Base-by-base conservation (phyloP, 2,113 vertebrate species). In the Gymnogyps californianus region DNA sequence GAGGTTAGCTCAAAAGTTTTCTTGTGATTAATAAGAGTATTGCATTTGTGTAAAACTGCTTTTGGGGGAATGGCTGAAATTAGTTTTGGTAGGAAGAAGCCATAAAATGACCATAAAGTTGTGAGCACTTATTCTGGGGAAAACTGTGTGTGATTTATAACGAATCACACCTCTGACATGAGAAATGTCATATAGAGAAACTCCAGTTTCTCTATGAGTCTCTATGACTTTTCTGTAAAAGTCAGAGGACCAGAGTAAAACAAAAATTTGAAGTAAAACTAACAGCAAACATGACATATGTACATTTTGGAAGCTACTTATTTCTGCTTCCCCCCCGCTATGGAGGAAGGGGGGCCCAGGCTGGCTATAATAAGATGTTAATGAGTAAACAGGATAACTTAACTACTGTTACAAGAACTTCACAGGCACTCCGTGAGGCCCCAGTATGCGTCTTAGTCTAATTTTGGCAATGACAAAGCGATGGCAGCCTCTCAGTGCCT, bases 311-410 rank as follows among this genome's bases (percentile, higher is more conserved):
- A 79, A 93, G n/a, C 31, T 38, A 51, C 24, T 66, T 80, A 74
- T 38, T 84, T 84, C 61, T 91, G 38, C 28, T 49, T 38, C 38
- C 38, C 38, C 38, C 24, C 22, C 51, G 80, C 29, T 83, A n/a
- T 4, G 8, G 9, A 10, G 12, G 19, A 3, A 5, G 16, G 7
- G 12, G 4, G 29, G 32, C 2, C 4, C 21, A 84, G 67, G 16
- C 19, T 59, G 32, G 8, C 22, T 86, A 8, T 13, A 71, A 28
- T 11, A 76, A 69, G 54, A 80, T 55, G n/a, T 31, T 72, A 89
- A 58, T 67, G 40, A 94, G 26, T 29, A 93, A 94, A 70, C n/a
- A 83, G 40, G 13, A 21, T 34, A 89, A 64, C 62, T 72, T 49
- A 87, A 65, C 0, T 3, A 83, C 55, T 74, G 49, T 25, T 90